Conservation (phyloP, 2,888 invertebrate species). For the Ypsolopha sequella region DNA sequence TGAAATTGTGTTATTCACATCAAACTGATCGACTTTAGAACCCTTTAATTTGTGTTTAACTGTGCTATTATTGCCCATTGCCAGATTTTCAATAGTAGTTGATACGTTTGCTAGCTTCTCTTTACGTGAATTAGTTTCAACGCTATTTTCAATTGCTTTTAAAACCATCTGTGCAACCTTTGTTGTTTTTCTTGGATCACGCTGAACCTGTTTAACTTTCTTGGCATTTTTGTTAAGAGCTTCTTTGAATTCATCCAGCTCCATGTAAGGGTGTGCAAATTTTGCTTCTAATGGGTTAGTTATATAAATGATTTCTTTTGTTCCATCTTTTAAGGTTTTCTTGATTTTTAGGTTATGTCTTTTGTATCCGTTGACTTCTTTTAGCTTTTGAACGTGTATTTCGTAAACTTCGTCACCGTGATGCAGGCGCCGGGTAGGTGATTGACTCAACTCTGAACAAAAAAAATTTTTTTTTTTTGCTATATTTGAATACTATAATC, state of each 20-base stretch:
- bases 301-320: constrained; percentile 37
- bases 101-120: no score
- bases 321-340: constrained; percentile 12
- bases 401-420: constrained; percentile 15
- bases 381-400: constrained; percentile 41
- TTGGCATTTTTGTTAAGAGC: constrained; percentile 20
- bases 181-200: neutral
- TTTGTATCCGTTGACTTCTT: constrained; percentile 47
- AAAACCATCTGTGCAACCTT: neutral
- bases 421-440: no score
- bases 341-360: constrained; percentile 39
- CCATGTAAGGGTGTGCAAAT: constrained; percentile 37
- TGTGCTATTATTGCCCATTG: no score
- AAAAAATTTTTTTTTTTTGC: no score
- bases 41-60: no score
- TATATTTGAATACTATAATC: no score
- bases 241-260: constrained; percentile 38
- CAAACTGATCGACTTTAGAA: no score
- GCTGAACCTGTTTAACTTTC: constrained; percentile 14
- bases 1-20: no score
- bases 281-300: constrained; percentile 51
- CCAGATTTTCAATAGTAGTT: no score
- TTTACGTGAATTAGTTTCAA: no score
- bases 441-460: no score
- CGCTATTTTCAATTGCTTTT: no score